Evolutionary conservation across 2,113 vertebrate species (phyloP), one percentile per base, ranked within the genome.

Genomic region (Oostethus manadensis): DNA sequence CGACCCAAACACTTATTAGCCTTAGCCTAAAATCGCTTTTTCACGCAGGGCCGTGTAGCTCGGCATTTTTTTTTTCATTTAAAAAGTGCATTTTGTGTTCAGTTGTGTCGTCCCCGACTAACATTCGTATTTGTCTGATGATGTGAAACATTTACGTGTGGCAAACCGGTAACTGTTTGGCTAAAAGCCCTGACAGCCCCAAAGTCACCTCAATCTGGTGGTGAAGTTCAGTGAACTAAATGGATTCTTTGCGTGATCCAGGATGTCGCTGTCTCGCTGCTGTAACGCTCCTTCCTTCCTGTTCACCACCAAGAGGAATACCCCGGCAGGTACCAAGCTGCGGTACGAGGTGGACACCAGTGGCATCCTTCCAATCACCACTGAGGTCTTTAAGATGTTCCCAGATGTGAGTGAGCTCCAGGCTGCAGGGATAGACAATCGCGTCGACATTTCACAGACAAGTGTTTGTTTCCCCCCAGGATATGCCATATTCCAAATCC

Each of bases 231-330:
- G 8, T 10, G 2, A n/a, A 58, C 56, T 68, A 49, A 71, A 42
- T 42, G 2, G 56, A 10, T 23, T 0, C 14, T 62, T 47, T 58
- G 10, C 58, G 21, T 62, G 50, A 51, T 56, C 48, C 75, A 98
- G 97, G 85, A 92, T 93, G 73, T 91, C 93, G 65, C 81, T 99
- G 76, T 93, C 93, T 0, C 92, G 93, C 56, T 98, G 97, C 86
- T 99, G 97, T 83, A 98, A 98, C 1, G 97, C 97, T 14, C 95
- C 96, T 1, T 90, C 93, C 63, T 97, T 96, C 83, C 87, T 99
- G 58, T 96, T 98, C 80, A 98, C 96, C 66, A 98, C 97, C 8
- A 95, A 96, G 90, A 96, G 92, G 77, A 99, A 99, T 69, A 98
- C 96, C 0, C 95, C 97, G 4, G 82, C 94, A 62, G 93, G 93